These are phyloP conservation scores for Pao palembangensis DNA, from an alignment of 2,113 vertebrate genomes.

Conservation along the genomic window DNA sequence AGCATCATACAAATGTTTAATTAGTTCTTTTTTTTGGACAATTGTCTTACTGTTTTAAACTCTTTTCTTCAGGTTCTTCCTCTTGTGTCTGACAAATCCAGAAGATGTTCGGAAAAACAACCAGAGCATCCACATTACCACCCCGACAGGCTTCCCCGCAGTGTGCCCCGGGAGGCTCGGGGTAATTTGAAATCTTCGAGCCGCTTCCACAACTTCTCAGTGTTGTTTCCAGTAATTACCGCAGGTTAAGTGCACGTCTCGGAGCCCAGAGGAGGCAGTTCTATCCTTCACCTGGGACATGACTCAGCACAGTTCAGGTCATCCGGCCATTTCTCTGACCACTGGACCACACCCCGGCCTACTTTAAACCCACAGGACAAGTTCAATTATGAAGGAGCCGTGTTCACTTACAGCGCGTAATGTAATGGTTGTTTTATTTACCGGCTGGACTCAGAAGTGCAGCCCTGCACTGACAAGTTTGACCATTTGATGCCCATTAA, in stretches of 20 bases:
- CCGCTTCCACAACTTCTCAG: constrained; percentile 64
- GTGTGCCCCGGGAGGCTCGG: constrained; percentile 50
- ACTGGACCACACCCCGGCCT: constrained; percentile 68
- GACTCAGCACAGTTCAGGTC: constrained; percentile 73
- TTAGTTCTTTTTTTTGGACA: too few species aligned
- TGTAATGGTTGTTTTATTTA: constrained; percentile 66
- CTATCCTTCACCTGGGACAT: constrained; percentile 75
- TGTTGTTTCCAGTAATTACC: constrained; percentile 77
- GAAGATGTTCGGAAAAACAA: constrained; percentile 39
- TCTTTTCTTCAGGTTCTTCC: neutral
- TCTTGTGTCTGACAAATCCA: constrained; percentile 28
- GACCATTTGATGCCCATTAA: constrained; percentile 7
- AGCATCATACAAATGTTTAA: neutral
- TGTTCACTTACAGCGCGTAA: constrained; percentile 67
- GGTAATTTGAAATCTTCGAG: constrained; percentile 67
- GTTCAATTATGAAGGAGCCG: constrained; percentile 44
- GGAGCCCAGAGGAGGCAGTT: constrained; percentile 67
- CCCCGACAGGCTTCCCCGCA: constrained; percentile 46
- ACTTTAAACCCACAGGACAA: constrained; percentile 73
- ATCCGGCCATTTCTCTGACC: constrained; percentile 71
- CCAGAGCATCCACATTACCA: constrained; percentile 37
- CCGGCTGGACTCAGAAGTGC: constrained; percentile 31
- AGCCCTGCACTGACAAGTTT: constrained; percentile 4
- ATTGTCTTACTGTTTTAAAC: too few species aligned
- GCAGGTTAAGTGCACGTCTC: constrained; percentile 74